Conservation (phyloP, 64 coral and sea anemone genomes). For the Stylophora pistillata region DNA sequence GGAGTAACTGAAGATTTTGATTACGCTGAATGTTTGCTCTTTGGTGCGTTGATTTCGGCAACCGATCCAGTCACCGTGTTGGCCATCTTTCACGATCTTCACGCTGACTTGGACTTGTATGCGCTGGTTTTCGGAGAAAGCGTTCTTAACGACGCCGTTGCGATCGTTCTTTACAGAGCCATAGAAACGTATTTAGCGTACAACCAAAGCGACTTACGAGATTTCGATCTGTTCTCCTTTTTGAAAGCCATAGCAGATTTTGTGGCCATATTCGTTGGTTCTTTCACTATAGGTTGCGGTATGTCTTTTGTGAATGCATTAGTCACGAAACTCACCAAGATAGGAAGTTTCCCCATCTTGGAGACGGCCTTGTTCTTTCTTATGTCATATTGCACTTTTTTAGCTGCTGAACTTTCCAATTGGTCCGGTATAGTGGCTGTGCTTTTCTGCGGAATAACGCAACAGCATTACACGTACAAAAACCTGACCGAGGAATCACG, state of each 20-base stretch:
- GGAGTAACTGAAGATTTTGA: slow-evolving; percentile 85
- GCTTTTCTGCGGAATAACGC: slow-evolving; percentile 93
- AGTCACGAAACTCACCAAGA: slow-evolving; percentile 94
- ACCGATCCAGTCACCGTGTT: slow-evolving; percentile 93
- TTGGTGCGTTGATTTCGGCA: slow-evolving; percentile 91
- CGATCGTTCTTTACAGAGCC: slow-evolving; percentile 92
- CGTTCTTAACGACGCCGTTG: slow-evolving; percentile 94
- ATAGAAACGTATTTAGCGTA: slow-evolving; percentile 98
- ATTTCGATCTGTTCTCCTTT: slow-evolving; percentile 92
- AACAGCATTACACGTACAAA: slow-evolving; percentile 97
- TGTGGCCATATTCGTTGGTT: slow-evolving; percentile 91
- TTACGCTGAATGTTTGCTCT: slow-evolving; percentile 93
- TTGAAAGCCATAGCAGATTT: slow-evolving; percentile 81
- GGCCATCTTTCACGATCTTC: slow-evolving; percentile 94
- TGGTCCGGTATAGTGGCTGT: slow-evolving; percentile 97
- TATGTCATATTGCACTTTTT: slow-evolving; percentile 96
- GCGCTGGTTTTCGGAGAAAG: slow-evolving; percentile 97
- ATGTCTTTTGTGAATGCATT: slow-evolving; percentile 92
- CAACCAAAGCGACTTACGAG: slow-evolving; percentile 87
- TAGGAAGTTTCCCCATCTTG: slow-evolving; percentile 93
- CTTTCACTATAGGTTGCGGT: slow-evolving; percentile 83
- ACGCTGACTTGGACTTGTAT: slow-evolving; percentile 95
- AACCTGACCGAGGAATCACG: slow-evolving; percentile 93
- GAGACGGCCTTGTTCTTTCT: slow-evolving; percentile 92
- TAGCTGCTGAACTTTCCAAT: slow-evolving; percentile 88